A percentile compares a stretch with the other conserved stretches of the same genome.
Evolutionary conservation across 2,113 vertebrate genomes (phyloP).

Genomic region (Mystacornis crossleyi): DNA sequence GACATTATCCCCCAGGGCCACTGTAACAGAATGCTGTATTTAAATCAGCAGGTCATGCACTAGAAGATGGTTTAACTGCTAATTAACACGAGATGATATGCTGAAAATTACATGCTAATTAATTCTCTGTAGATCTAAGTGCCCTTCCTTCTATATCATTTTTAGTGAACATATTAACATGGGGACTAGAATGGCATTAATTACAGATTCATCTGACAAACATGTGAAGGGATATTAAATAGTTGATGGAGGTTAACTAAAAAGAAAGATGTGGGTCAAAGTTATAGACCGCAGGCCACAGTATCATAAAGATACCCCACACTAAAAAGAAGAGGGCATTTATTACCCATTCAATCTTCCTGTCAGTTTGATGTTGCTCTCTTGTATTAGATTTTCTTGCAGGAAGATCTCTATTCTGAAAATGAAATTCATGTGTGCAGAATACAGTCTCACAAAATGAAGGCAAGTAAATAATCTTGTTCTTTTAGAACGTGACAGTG

Average conservation of each 20-base stretch:
- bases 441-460: background rate
- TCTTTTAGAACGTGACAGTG: background rate
- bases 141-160: conserved; percentile 58
- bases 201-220: conserved; percentile 55
- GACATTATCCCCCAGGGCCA: conserved; percentile 14
- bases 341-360: conserved; percentile 12
- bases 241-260: conserved; percentile 19
- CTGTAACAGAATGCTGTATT: conserved; percentile 47
- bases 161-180: conserved; percentile 57
- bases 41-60: conserved; percentile 66
- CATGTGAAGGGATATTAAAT: background rate
- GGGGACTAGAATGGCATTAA: conserved; percentile 42
- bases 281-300: background rate
- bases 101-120: conserved; percentile 74
- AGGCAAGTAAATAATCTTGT: background rate
- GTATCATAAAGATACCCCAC: background rate
- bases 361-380: background rate
- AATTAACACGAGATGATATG: conserved; percentile 70
- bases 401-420: background rate
- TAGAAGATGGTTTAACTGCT: conserved; percentile 64
- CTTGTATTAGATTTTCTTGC: background rate
- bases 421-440: background rate
- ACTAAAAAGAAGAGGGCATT: background rate
- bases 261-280: conserved; percentile 14
- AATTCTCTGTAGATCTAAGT: conserved; percentile 60